These are phyloP conservation scores for Macrosteles quadrilineatus DNA, from an alignment of 1,140 invertebrate species.

Conservation along the genomic window DNA sequence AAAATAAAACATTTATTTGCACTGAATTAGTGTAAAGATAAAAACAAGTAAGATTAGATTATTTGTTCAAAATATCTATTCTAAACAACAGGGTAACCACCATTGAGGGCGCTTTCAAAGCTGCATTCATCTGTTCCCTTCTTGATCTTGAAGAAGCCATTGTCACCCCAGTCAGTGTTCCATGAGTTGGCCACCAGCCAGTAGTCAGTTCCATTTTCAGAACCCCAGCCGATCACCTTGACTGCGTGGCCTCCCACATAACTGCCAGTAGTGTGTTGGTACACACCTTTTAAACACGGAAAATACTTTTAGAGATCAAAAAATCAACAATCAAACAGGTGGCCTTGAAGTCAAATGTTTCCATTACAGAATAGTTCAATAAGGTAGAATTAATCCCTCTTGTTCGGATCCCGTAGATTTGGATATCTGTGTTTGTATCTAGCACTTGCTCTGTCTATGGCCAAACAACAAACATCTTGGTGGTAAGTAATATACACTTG, in stretches of 20 bases:
- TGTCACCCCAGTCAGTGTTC: constrained; percentile 58
- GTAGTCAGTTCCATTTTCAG: constrained; percentile 43
- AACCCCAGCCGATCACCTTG: constrained; percentile 76
- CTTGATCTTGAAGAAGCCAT: constrained; percentile 55
- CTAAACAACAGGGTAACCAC: constrained; percentile 46
- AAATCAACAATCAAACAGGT: background rate
- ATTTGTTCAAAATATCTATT: no score
- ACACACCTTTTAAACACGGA: constrained; percentile 47
- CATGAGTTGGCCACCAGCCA: constrained; percentile 58
- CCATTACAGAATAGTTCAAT: no score
- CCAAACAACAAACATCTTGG: no score
- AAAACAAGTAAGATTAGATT: no score
- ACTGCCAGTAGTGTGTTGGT: constrained; percentile 74
- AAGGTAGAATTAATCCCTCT: background rate
- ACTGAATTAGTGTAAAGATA: no score
- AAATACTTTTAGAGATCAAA: background rate
- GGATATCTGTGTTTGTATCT: no score
- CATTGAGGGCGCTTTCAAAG: constrained; percentile 69
- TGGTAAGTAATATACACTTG: no score
- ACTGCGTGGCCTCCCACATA: constrained; percentile 86
- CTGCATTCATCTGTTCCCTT: constrained; percentile 57
- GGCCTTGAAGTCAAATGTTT: background rate
- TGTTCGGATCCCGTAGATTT: background rate
- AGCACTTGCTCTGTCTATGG: no score
- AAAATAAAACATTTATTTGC: no score